phyloP scores from a whole-genome alignment of 2,797 vertebrate species.

The Pelodytes ibericus region DNA sequence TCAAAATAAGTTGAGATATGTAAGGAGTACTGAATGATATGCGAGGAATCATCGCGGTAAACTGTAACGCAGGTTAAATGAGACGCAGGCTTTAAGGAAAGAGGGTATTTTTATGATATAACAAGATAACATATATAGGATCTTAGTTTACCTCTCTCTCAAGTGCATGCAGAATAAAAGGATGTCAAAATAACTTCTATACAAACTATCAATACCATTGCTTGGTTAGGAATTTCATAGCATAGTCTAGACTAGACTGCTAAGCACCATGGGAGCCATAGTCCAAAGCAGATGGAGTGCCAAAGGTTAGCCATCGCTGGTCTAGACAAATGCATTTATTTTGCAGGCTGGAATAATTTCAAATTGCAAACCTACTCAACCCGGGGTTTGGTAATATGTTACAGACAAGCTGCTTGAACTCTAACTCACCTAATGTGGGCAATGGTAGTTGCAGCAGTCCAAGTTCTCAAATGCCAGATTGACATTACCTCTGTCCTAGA shows the following conservation, averaged over 20 bases:
- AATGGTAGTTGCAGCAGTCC: no score
- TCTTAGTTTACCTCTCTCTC: background rate
- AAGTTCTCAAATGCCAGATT: no score
- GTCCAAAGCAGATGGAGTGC: no score
- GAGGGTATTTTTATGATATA: background rate
- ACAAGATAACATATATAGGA: slow-evolving; percentile 4
- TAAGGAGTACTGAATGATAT: slow-evolving; percentile 9
- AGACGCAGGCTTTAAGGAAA: background rate
- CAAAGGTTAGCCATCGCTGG: no score
- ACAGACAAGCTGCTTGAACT: no score
- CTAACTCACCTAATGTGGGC: no score
- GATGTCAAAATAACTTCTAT: background rate
- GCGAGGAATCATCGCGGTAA: slow-evolving; percentile 15
- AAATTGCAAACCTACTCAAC: background rate
- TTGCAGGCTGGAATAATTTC: no score
- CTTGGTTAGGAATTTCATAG: background rate
- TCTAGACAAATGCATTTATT: background rate
- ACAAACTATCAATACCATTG: background rate
- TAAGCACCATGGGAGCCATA: no score
- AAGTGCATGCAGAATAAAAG: background rate
- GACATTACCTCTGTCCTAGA: no score
- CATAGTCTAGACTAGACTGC: background rate
- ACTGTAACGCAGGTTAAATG: slow-evolving; percentile 23
- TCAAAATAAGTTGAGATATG: slow-evolving; percentile 33
- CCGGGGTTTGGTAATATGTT: no score